A percentile compares a stretch with the other conserved stretches of the same genome.
phyloP scores from a whole-genome alignment of 2,888 invertebrate species.

The Amblyjoppa proteus region DNA sequence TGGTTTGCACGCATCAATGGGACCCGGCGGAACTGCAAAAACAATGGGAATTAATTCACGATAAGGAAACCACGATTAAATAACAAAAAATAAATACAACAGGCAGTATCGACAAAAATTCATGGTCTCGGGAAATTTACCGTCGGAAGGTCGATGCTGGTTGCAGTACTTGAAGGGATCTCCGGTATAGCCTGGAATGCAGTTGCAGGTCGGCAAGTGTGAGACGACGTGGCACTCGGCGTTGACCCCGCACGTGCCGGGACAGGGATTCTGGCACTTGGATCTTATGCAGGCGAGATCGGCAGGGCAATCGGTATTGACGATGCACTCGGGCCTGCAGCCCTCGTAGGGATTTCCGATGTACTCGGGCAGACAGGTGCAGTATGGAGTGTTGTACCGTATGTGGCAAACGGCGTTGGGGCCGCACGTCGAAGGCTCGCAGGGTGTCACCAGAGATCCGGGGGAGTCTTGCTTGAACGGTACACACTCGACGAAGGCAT shows the following conservation, averaged over 20 bases:
- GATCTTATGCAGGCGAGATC: slow-evolving; percentile 85
- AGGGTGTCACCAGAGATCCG: slow-evolving; percentile 86
- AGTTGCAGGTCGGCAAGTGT: slow-evolving; percentile 92
- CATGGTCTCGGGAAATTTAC: slow-evolving; percentile 35
- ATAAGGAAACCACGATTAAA: slow-evolving; percentile 38
- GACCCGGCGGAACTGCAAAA: slow-evolving; percentile 56
- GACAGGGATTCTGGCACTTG: slow-evolving; percentile 86
- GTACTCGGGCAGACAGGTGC: slow-evolving; percentile 91
- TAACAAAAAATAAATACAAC: neutral
- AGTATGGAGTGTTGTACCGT: slow-evolving; percentile 90
- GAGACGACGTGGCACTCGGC: slow-evolving; percentile 91
- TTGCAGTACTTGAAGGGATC: slow-evolving; percentile 89
- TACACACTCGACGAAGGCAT: slow-evolving; percentile 90
- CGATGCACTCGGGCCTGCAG: slow-evolving; percentile 85
- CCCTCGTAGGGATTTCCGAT: slow-evolving; percentile 89
- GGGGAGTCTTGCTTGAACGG: slow-evolving; percentile 84
- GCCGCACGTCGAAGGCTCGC: slow-evolving; percentile 91
- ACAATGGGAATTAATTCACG: neutral
- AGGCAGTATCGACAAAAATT: neutral
- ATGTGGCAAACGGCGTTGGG: slow-evolving; percentile 91
- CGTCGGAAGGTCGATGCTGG: slow-evolving; percentile 68
- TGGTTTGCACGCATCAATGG: slow-evolving; percentile 83
- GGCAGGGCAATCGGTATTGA: slow-evolving; percentile 85
- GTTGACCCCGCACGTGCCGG: slow-evolving; percentile 86
- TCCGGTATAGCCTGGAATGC: slow-evolving; percentile 88